A percentile compares a stretch with the other conserved stretches of the same genome.
phyloP scores from a whole-genome alignment of 2,797 vertebrate species.

The Steatocranus sp. region DNA sequence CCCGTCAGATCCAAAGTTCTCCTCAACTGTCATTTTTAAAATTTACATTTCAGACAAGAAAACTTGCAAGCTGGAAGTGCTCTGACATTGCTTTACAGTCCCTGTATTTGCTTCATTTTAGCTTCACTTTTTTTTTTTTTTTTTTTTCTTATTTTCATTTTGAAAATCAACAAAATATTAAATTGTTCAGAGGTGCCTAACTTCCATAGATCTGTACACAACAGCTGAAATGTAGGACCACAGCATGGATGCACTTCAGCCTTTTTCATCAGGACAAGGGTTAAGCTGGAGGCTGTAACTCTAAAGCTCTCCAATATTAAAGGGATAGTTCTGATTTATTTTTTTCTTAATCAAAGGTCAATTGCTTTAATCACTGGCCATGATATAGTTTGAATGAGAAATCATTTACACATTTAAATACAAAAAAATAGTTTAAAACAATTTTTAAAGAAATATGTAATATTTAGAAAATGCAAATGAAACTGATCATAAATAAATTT shows the following conservation, averaged over 20 bases:
- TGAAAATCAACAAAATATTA: not conserved
- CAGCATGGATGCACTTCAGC: not conserved
- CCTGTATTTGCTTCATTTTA: not conserved
- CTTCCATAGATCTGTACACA: not conserved
- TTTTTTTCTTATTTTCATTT: not conserved
- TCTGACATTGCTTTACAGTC: not conserved
- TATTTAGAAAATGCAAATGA: not conserved
- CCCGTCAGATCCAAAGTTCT: not conserved
- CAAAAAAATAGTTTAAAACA: not conserved
- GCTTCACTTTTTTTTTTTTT: not conserved
- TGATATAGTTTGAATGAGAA: not conserved
- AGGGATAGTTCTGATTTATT: not conserved
- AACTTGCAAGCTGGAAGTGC: not conserved
- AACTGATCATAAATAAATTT: not conserved
- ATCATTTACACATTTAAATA: not conserved
- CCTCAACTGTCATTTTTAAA: not conserved
- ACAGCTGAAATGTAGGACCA: not conserved
- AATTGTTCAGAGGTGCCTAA: slow-evolving; percentile 1
- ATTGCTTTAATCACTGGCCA: not conserved
- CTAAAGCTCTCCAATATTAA: not conserved
- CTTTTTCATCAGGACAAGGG: not conserved
- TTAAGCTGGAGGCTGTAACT: not conserved
- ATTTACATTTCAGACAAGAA: not conserved
- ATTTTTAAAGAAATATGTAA: not conserved
- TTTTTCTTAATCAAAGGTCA: not conserved